These are phyloP conservation scores for Halisarca cf. caerulea DNA, from an alignment of 37 sponge, comb jelly and placozoan genomes.

Conservation along the genomic window DNA sequence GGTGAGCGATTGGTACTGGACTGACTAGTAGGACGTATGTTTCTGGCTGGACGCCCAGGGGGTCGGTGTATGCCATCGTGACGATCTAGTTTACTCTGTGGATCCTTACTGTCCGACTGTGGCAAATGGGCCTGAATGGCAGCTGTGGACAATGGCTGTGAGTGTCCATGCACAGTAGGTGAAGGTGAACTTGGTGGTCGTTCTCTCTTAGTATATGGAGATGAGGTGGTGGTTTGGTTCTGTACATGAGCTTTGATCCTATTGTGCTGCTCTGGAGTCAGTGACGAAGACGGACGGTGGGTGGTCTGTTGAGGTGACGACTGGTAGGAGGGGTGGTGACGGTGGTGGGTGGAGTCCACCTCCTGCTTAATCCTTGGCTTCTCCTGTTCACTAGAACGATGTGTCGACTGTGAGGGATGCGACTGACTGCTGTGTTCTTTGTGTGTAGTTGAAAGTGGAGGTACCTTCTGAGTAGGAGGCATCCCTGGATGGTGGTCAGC, in stretches of 20 bases:
- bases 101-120: neutral
- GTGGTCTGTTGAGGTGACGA: neutral
- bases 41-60: neutral
- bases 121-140: neutral
- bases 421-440: neutral
- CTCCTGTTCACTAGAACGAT: neutral
- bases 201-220: neutral
- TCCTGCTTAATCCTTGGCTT: neutral
- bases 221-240: neutral
- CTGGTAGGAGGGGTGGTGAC: neutral
- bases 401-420: neutral
- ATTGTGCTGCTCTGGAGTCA: neutral
- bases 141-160: neutral
- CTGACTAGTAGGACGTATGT: neutral
- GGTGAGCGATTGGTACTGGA: neutral
- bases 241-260: neutral
- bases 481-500: neutral
- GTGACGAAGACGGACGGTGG: neutral
- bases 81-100: conserved; percentile 5
- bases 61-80: conserved; percentile 6
- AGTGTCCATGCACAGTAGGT: neutral
- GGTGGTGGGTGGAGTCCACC: neutral
- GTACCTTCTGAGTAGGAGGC: neutral
- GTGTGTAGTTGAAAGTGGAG: neutral
- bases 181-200: conserved; percentile 1